Base-by-base conservation (phyloP, 2,888 invertebrate species). In the Rugalucina vietnamica region DNA sequence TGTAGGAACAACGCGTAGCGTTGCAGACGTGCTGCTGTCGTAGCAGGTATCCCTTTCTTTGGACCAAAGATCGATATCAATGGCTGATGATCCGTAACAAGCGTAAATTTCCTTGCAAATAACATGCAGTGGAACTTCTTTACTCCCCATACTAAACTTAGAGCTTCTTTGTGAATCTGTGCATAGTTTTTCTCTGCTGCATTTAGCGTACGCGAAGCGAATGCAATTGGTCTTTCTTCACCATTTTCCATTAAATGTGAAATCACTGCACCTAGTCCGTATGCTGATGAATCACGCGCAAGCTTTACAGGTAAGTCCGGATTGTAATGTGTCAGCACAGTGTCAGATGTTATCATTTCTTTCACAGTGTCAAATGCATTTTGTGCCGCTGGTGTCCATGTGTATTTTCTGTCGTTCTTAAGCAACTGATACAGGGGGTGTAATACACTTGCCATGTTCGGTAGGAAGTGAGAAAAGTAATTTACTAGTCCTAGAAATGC, bases 211-310 rank as follows among this genome's bases (percentile, higher is more conserved):
- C 10, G 54, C 21, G 54, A 54, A 14, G 54, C 54, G n/a, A 54
- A 54, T 5, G 54, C 54, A 4, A 54, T 54, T 24, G 54, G 54
- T 54, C 54, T 54, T 54, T 54, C 54, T 18, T 54, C 86, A 21
- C 10, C 1, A 70, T 88, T 81, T 14, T 69, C 57, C 36, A 76
- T 72, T 0, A 76, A 49, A 50, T 88, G 85, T 36, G 85, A 84
- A n/a, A 88, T 12, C 8, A 94, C 94, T n/a, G n/a, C n/a, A n/a
- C n/a, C n/a, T n/a, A n/a, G n/a, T n/a, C n/a, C n/a, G n/a, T n/a
- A n/a, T n/a, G n/a, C n/a, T n/a, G n/a, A n/a, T n/a, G n/a, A n/a
- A n/a, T n/a, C n/a, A n/a, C n/a, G n/a, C n/a, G n/a, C n/a, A n/a
- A n/a, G n/a, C n/a, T n/a, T n/a, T n/a, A n/a, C n/a, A n/a, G n/a